Percentiles rank a stretch among this genome's conserved stretches.
Conservation (phyloP, 2,797 vertebrate genomes). For the Hipposideros larvatus region DNA sequence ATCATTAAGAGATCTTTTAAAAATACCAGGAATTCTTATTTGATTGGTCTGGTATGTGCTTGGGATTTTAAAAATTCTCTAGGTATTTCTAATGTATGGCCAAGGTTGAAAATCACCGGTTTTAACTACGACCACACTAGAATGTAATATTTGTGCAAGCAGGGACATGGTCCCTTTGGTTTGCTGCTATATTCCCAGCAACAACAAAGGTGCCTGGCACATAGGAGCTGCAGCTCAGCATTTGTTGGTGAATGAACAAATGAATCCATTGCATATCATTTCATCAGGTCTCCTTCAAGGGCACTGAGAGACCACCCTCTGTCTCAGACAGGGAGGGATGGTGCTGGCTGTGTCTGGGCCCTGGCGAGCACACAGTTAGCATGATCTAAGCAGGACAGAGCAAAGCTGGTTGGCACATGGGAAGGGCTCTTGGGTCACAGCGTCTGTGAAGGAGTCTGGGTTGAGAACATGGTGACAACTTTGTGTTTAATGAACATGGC, state of each 20-base stretch:
- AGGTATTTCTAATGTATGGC: background rate
- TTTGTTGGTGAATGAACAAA: background rate
- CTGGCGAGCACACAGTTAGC: constrained; percentile 2
- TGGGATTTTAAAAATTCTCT: constrained; percentile 13
- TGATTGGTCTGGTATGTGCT: constrained; percentile 15
- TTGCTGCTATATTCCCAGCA: background rate
- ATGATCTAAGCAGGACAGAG: background rate
- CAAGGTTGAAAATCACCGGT: background rate
- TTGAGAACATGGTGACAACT: constrained; percentile 17
- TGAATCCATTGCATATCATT: background rate
- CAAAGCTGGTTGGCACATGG: background rate
- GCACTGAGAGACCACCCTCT: background rate
- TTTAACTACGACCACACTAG: background rate
- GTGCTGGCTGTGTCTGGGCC: background rate
- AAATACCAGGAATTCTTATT: constrained; percentile 19
- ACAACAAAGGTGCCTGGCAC: background rate
- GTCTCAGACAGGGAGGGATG: background rate
- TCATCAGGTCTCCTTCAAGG: background rate
- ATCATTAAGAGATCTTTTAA: constrained; percentile 34
- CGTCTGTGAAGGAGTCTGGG: background rate
- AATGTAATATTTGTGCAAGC: constrained; percentile 2
- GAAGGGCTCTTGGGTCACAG: background rate
- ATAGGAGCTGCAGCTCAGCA: background rate
- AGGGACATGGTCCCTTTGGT: background rate
- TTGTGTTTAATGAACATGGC: constrained; percentile 67